Evolutionary conservation across 1,140 invertebrate species (phyloP).

Genomic region (Leptestheria dahalacensis): DNA sequence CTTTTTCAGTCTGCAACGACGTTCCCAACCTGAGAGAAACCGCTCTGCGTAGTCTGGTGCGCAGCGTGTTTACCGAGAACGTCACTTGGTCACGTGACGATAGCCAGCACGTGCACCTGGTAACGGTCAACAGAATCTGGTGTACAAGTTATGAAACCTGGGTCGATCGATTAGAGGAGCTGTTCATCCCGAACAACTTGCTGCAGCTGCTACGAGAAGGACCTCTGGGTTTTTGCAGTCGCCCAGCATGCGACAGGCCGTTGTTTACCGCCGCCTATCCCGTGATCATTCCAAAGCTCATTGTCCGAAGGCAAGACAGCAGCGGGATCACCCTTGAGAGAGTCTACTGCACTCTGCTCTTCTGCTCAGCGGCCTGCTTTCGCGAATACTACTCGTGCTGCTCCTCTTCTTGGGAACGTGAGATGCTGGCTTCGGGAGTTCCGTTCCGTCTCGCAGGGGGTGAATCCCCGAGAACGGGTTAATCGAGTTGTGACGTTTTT

Average conservation of each 20-base stretch:
- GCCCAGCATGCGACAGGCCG: neutral
- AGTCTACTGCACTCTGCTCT: slow-evolving; percentile 7
- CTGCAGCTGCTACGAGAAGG: neutral
- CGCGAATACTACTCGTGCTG: neutral
- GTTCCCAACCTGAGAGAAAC: neutral
- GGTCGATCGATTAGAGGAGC: neutral
- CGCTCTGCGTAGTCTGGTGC: neutral
- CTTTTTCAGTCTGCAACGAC: neutral
- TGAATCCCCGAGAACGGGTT: no score
- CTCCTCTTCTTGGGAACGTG: neutral
- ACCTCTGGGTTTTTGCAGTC: neutral
- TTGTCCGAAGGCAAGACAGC: neutral
- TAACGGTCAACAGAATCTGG: neutral
- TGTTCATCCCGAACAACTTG: neutral
- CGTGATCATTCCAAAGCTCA: neutral
- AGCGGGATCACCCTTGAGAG: neutral
- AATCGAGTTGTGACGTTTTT: no score
- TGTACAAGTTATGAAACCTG: neutral
- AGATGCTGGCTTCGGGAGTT: neutral
- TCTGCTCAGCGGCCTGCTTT: slow-evolving; percentile 2
- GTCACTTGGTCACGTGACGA: neutral
- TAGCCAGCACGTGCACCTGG: neutral
- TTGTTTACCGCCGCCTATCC: slow-evolving; percentile 1
- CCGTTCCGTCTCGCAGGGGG: neutral
- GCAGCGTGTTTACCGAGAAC: neutral